Base-by-base conservation (phyloP, 1,140 invertebrate genomes). In the Bursaphelenchus mucronatus region DNA sequence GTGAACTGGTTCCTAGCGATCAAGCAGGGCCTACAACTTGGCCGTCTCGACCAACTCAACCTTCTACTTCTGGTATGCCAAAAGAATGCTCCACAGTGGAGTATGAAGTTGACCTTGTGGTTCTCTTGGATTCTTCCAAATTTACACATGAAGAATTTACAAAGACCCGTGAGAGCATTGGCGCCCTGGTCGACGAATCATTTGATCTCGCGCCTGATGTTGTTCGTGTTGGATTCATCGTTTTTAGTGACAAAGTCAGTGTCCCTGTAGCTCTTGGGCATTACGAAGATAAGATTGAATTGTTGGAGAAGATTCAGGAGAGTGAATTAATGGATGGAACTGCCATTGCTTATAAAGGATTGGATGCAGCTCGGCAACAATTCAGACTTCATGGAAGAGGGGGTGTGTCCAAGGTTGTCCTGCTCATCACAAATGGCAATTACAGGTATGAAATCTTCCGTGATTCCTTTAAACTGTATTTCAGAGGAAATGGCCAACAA, bases 231-330 rank as follows among this genome's bases (percentile, higher is more conserved):
- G 78, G 76, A 10, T 72, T 81, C 47, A 66, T 80, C 41, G 67
- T 79, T 17, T 79, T 52, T 19, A 81, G 79, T 51, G 78, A 80
- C 54, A 71, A 76, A 45, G 78, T 80, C 9, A 68, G 68, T 39
- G 78, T 80, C n/a, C 78, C 78, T 45, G 72, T 80, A 9, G 78
- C 78, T 3, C 66, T 80, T 11, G 78, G 78, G 39, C 74, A 80
- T 64, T 80, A 80, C 51, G 78, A 80, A 62, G 78, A 80, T 63
- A 79, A 81, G 46, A 70, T 81, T 52, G 78, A 80, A 64, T 62
- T 80, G 40, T 53, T 81, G 7, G 65, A 63, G 57, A 81, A 80
- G 57, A 81, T 75, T 15, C 40, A 46, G 6, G 67, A 76, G 17
- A 49, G 71, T 19, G 69, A 75, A 61, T 63, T 40, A 54, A 63